Conservation (phyloP, 2,113 vertebrate species). For the Cranoglanis bouderius region DNA sequence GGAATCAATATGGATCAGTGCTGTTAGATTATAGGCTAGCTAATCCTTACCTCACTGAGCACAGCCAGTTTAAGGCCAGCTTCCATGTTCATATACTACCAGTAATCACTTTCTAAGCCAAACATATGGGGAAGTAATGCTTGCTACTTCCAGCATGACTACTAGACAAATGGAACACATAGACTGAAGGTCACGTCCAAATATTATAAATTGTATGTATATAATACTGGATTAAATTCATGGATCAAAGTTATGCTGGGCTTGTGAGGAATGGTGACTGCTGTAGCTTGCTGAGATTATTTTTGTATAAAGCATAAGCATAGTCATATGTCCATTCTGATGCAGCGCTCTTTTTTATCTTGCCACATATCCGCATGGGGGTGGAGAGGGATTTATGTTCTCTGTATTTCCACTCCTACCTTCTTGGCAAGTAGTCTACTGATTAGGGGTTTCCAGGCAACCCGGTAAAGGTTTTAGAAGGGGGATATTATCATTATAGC, state of each 20-base stretch:
- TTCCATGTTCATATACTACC: constrained; percentile 30
- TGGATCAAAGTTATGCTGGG: not conserved
- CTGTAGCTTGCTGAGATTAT: not conserved
- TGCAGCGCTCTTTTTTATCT: not conserved
- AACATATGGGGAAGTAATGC: constrained; percentile 32
- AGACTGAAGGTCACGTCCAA: constrained; percentile 28
- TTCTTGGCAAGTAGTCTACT: constrained; percentile 14
- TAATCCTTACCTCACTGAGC: constrained; percentile 50
- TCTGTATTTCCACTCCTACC: constrained; percentile 13
- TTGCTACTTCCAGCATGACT: constrained; percentile 42
- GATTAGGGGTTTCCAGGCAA: constrained; percentile 38
- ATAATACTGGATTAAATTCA: not conserved
- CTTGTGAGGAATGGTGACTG: not conserved
- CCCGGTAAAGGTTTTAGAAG: constrained; percentile 7
- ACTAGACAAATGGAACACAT: constrained; percentile 32
- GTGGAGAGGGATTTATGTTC: not conserved
- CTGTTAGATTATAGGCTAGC: constrained; percentile 50
- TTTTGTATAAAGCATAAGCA: not conserved
- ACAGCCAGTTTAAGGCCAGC: constrained; percentile 36
- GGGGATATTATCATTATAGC: constrained; percentile 27
- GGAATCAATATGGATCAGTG: constrained; percentile 57
- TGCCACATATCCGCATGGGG: not conserved
- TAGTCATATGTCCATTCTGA: not conserved
- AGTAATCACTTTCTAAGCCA: constrained; percentile 32
- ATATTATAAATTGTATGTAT: not conserved